Conservation (phyloP, 2,113 vertebrate species). For the Anser brachyrhynchus region DNA sequence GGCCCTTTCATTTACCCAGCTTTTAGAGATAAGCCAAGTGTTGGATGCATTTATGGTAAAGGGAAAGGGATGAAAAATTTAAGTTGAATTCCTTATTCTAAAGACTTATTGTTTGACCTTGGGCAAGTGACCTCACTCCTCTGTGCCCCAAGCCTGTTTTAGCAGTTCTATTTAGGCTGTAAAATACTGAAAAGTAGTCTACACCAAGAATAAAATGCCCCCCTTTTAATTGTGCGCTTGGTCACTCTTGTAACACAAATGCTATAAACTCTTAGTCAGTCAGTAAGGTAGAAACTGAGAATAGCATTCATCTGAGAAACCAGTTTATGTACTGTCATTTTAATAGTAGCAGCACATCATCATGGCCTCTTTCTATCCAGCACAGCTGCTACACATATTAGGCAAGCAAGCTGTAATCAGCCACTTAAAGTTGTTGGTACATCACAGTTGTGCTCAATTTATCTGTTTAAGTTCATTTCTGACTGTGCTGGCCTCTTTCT, state of each 20-base stretch:
- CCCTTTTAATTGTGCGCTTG: background rate
- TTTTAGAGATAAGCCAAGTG: background rate
- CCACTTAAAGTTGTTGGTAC: background rate
- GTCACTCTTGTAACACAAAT: background rate
- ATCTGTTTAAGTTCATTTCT: conserved; percentile 53
- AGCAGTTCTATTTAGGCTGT: background rate
- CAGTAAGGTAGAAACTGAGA: background rate
- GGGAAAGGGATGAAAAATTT: background rate
- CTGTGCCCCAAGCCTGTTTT: background rate
- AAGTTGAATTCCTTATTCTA: background rate
- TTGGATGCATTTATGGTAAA: background rate
- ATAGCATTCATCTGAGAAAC: background rate
- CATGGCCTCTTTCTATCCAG: background rate
- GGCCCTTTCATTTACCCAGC: background rate
- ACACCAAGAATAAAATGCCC: background rate
- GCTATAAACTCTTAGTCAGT: background rate
- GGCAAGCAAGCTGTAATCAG: conserved; percentile 57
- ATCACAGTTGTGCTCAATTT: conserved; percentile 46
- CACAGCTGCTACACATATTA: conserved; percentile 57
- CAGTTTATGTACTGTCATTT: conserved; percentile 15
- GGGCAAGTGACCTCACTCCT: background rate
- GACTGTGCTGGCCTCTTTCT: conserved; percentile 11
- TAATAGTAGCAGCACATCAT: background rate
- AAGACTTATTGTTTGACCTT: background rate
- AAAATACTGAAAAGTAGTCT: background rate